A percentile compares a stretch with the other conserved stretches of the same genome.
Conservation (phyloP, 1,140 invertebrate genomes). For the Caenorhabditis remanei region DNA sequence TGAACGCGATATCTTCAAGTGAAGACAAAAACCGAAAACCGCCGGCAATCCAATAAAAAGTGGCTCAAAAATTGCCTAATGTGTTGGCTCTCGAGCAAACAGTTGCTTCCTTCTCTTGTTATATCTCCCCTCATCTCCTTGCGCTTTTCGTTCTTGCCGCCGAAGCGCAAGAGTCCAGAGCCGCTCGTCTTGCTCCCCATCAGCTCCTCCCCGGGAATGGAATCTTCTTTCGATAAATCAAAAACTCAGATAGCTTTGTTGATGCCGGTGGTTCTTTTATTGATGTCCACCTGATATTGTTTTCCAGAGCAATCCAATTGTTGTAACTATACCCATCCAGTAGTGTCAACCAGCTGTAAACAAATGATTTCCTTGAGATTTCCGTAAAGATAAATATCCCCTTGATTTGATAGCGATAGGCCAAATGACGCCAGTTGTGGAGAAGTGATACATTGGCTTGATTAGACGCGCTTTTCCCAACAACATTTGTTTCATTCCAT, state of each 20-base stretch:
- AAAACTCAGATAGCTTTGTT: background rate
- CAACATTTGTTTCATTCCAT: constrained; percentile 46
- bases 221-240: constrained; percentile 4
- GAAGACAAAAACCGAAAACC: constrained; percentile 12
- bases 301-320: background rate
- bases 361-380: constrained; percentile 1
- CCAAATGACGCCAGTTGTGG: background rate
- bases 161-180: background rate
- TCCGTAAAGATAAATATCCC: constrained; percentile 27
- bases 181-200: background rate
- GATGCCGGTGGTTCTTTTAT: background rate
- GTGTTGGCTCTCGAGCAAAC: constrained; percentile 50
- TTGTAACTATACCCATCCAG: background rate
- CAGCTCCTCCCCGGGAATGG: constrained; percentile 27
- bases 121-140: background rate
- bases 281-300: background rate
- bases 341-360: background rate
- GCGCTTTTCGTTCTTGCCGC: constrained; percentile 32
- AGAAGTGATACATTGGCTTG: constrained; percentile 16
- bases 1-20: background rate
- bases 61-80: constrained; percentile 50
- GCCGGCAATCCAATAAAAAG: constrained; percentile 50
- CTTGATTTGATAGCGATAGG: constrained; percentile 10
- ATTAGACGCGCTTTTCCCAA: constrained; percentile 39
- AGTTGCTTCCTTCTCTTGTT: constrained; percentile 29